Conservation (phyloP, 2,888 invertebrate species). For the Yponomeuta cagnagella region DNA sequence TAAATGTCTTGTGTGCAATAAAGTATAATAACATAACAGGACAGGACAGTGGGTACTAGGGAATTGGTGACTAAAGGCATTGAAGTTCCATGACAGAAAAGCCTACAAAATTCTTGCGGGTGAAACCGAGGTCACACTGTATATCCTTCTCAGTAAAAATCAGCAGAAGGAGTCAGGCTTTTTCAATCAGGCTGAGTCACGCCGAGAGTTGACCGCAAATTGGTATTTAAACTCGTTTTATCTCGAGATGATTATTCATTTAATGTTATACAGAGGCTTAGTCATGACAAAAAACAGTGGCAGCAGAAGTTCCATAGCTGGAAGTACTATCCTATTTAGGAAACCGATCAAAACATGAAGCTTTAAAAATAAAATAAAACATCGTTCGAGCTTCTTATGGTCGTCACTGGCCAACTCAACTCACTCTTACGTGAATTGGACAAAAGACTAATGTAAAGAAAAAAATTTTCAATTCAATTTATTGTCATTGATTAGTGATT, state of each 20-base stretch:
- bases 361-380: too few relatives aligned
- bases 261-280: constrained; percentile 27
- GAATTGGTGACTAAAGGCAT: background rate
- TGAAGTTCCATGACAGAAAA: background rate
- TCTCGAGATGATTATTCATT: constrained; percentile 28
- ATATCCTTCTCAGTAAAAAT: background rate
- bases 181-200: constrained; percentile 42
- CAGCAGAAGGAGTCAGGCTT: background rate
- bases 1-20: too few relatives aligned
- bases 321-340: too few relatives aligned
- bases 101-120: background rate
- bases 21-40: too few relatives aligned
- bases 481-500: too few relatives aligned
- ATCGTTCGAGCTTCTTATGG: too few relatives aligned
- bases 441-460: too few relatives aligned
- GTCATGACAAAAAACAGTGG: background rate
- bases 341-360: too few relatives aligned
- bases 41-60: too few relatives aligned
- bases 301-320: background rate
- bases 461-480: too few relatives aligned
- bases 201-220: constrained; percentile 47
- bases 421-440: too few relatives aligned
- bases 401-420: too few relatives aligned
- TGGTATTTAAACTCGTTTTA: constrained; percentile 45
- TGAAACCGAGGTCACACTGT: background rate